Percentiles rank a stretch among this genome's conserved stretches.
These are phyloP conservation scores for Arctopsyche grandis DNA, from an alignment of 1,140 invertebrate genomes.

Conservation along the genomic window DNA sequence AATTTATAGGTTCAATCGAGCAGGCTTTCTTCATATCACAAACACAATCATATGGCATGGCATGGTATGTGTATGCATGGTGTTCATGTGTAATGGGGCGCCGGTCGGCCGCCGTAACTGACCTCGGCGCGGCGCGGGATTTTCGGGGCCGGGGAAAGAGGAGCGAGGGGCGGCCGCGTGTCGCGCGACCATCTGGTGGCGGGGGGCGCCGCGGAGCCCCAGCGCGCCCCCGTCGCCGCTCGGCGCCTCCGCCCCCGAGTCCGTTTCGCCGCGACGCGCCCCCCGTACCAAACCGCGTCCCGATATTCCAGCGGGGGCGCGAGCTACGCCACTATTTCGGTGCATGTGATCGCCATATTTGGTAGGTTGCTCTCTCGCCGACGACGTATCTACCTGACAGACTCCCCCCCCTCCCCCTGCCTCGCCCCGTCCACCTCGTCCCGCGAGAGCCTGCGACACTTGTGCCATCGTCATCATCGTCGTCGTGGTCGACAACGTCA, in stretches of 20 bases:
- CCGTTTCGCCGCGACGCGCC: constrained; percentile 8
- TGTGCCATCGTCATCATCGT: background rate
- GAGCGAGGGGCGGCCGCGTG: constrained; percentile 2
- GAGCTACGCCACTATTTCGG: constrained; percentile 45
- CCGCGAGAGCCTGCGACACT: background rate
- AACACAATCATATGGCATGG: background rate
- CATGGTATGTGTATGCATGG: background rate
- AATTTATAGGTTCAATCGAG: too few relatives aligned
- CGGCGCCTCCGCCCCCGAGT: constrained; percentile 13
- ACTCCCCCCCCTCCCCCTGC: background rate
- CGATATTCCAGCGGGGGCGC: constrained; percentile 29
- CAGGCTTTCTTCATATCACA: background rate
- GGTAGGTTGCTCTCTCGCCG: constrained; percentile 44
- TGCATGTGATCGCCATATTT: constrained; percentile 51
- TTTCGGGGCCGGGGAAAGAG: background rate
- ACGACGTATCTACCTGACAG: background rate
- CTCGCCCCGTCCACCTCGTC: background rate
- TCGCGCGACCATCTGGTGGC: constrained; percentile 24
- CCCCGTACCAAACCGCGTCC: constrained; percentile 31
- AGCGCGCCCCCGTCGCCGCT: constrained; percentile 9
- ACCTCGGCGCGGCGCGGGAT: background rate
- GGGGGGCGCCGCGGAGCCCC: constrained; percentile 16
- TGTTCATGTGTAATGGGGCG: background rate
- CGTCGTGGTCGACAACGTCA: constrained; percentile 3
- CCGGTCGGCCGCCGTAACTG: constrained; percentile 2